phyloP scores from a whole-genome alignment of 2,113 vertebrate genomes.

The Donacobius atricapilla region DNA sequence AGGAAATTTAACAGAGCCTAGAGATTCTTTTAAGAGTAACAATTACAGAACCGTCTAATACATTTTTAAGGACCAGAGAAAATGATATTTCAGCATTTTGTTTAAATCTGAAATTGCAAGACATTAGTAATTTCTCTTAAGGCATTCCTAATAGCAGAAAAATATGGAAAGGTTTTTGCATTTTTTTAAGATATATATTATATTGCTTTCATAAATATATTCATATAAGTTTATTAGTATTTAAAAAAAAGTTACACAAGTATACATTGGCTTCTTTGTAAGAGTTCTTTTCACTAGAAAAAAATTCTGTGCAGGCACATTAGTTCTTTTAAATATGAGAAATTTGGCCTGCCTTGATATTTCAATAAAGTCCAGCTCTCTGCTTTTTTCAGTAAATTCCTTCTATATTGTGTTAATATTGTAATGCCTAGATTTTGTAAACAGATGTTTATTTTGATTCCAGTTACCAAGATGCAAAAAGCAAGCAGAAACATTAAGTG shows the following conservation, averaged over 20 bases:
- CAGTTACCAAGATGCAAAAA: not conserved
- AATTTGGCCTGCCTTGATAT: not conserved
- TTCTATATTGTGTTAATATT: not conserved
- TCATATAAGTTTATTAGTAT: not conserved
- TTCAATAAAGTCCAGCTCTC: not conserved
- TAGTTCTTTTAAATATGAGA: not conserved
- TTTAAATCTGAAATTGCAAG: not conserved
- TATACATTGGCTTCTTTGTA: not conserved
- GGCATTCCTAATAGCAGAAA: not conserved
- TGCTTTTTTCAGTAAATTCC: not conserved
- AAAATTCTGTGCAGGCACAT: not conserved
- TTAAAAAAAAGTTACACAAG: not conserved
- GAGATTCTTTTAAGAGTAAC: not conserved
- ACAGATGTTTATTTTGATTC: not conserved
- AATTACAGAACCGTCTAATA: not conserved
- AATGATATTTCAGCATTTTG: not conserved
- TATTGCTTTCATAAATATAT: not conserved
- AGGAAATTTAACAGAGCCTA: not conserved
- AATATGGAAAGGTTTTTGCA: not conserved
- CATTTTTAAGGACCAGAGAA: not conserved
- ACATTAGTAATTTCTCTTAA: not conserved
- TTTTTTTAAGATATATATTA: accelerated
- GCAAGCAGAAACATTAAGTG: not conserved
- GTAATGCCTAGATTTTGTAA: not conserved
- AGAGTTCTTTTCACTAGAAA: not conserved